phyloP scores from a whole-genome alignment of 2,888 invertebrate species.

The Theristus sp. region DNA sequence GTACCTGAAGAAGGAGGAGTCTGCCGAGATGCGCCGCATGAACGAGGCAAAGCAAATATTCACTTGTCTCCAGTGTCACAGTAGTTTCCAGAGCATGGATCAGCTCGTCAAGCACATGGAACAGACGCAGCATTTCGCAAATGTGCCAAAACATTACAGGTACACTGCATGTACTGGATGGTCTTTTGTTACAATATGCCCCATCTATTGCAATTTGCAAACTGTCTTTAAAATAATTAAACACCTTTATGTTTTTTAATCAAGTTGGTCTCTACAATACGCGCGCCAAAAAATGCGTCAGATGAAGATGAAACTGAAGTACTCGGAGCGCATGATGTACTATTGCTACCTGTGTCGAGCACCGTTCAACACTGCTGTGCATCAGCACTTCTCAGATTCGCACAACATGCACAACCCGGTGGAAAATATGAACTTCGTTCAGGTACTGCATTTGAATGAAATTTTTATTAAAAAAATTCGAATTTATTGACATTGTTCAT shows the following conservation, averaged over 20 bases:
- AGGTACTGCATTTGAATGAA: too few relatives aligned
- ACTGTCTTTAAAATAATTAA: not conserved
- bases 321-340: constrained; percentile 10
- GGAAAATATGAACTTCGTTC: constrained; percentile 10
- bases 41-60: constrained; percentile 10
- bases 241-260: not conserved
- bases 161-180: too few relatives aligned
- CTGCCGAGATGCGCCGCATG: constrained; percentile 7
- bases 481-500: too few relatives aligned
- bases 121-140: constrained; percentile 7
- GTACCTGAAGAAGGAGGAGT: not conserved
- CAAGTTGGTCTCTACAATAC: constrained; percentile 11
- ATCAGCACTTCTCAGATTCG: constrained; percentile 6
- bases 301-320: constrained; percentile 10
- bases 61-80: constrained; percentile 9
- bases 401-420: constrained; percentile 11
- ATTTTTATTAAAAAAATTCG: too few relatives aligned
- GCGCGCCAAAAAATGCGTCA: constrained; percentile 10
- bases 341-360: constrained; percentile 8
- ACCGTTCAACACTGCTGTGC: constrained; percentile 7
- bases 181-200: too few relatives aligned
- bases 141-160: constrained; percentile 10
- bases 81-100: constrained; percentile 9
- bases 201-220: too few relatives aligned
- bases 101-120: constrained; percentile 10